These are phyloP conservation scores for Andrena haemorrhoa DNA, from an alignment of 2,888 invertebrate species.

Conservation along the genomic window DNA sequence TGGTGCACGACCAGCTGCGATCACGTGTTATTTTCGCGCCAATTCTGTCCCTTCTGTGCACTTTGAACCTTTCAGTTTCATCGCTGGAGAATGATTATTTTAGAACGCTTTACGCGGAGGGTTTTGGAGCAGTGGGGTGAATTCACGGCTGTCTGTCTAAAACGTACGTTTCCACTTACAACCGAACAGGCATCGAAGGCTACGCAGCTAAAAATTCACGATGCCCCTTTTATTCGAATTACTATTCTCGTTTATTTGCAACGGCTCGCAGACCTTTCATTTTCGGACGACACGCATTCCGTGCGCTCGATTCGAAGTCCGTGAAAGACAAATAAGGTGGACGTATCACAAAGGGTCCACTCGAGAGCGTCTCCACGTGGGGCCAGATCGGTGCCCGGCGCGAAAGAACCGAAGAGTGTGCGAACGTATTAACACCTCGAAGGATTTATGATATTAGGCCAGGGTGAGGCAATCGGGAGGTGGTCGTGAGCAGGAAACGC, in stretches of 20 bases:
- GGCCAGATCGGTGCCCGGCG: slow-evolving; percentile 62
- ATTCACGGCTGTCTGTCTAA: too few species aligned
- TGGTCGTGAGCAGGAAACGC: slow-evolving; percentile 38
- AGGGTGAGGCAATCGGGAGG: slow-evolving; percentile 36
- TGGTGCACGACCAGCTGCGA: not conserved
- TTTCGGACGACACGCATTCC: slow-evolving; percentile 1
- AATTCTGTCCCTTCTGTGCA: not conserved
- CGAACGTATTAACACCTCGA: slow-evolving; percentile 84
- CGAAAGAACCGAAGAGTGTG: slow-evolving; percentile 77
- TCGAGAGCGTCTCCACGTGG: slow-evolving; percentile 64
- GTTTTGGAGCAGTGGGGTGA: too few species aligned
- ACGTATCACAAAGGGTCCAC: slow-evolving; percentile 47
- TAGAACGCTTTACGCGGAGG: too few species aligned
- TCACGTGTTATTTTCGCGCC: not conserved
- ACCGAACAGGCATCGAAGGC: too few species aligned
- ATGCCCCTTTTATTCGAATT: too few species aligned
- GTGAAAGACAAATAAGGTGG: slow-evolving; percentile 57
- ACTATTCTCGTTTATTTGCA: slow-evolving; percentile 1
- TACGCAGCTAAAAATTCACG: too few species aligned
- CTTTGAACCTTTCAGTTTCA: not conserved
- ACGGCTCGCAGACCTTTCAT: not conserved
- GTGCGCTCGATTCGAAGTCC: slow-evolving; percentile 9
- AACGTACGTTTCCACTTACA: too few species aligned
- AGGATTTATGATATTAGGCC: slow-evolving; percentile 82
- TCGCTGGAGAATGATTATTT: not conserved